Evolutionary conservation across 1,140 invertebrate genomes (phyloP).

Genomic region (Drosophila watanabei): DNA sequence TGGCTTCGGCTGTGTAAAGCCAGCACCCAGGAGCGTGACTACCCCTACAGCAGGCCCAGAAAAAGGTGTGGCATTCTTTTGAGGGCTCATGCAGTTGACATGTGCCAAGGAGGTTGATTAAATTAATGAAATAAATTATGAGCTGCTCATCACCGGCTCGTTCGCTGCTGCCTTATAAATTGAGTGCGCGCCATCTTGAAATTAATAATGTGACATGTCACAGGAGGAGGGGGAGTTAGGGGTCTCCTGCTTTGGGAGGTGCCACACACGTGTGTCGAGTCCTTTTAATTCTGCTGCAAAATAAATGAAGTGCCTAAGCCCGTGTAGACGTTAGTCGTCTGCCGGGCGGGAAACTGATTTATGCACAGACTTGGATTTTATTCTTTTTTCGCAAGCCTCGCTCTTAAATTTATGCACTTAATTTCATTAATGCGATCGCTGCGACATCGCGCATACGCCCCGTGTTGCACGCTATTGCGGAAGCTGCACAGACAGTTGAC

Average conservation of each 20-base stretch:
- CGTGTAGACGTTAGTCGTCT: constrained; percentile 23
- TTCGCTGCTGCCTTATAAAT: constrained; percentile 64
- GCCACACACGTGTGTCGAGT: constrained; percentile 31
- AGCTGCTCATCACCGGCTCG: constrained; percentile 59
- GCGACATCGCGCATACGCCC: constrained; percentile 64
- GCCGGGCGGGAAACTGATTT: constrained; percentile 39
- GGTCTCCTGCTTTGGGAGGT: constrained; percentile 19
- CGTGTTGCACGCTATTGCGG: constrained; percentile 33
- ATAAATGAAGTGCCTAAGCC: constrained; percentile 70
- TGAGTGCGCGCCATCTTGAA: constrained; percentile 81
- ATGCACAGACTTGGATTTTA: constrained; percentile 35
- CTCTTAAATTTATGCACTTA: constrained; percentile 58
- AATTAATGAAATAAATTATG: constrained; percentile 85
- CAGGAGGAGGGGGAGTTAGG: background rate
- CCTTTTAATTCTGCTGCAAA: constrained; percentile 63
- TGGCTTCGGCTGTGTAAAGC: constrained; percentile 1
- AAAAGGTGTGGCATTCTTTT: constrained; percentile 53
- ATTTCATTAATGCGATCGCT: constrained; percentile 45
- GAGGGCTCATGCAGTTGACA: constrained; percentile 75
- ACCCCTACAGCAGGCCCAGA: background rate
- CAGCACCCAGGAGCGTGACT: background rate
- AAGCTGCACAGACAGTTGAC: constrained; percentile 39
- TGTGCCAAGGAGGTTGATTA: constrained; percentile 81
- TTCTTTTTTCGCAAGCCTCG: constrained; percentile 23
- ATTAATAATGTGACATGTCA: constrained; percentile 75